Evolutionary conservation across 1,140 invertebrate species (phyloP).

Genomic region (Acromyrmex echinatior): DNA sequence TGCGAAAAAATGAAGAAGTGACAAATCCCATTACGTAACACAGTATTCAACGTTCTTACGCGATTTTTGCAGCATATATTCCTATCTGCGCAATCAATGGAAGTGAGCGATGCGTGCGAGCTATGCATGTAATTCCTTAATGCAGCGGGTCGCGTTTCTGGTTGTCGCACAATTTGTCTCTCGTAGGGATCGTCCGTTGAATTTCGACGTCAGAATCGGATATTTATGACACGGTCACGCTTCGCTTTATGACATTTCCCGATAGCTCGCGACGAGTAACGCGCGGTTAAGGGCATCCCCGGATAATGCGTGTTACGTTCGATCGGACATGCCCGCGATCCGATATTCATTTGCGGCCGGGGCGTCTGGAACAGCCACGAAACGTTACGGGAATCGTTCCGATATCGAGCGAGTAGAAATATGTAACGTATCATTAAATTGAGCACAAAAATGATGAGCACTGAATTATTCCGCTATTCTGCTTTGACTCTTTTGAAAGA

Average conservation of each 20-base stretch:
- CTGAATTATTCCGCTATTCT: background rate
- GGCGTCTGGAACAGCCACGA: constrained; percentile 40
- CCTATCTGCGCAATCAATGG: constrained; percentile 33
- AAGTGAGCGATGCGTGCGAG: constrained; percentile 35
- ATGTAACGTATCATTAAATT: constrained; percentile 13
- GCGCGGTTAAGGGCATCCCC: constrained; percentile 70
- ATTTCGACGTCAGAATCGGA: constrained; percentile 69
- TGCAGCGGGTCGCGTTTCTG: constrained; percentile 34
- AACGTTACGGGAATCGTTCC: background rate
- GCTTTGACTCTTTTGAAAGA: background rate
- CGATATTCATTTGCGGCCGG: constrained; percentile 72
- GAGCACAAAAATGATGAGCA: background rate
- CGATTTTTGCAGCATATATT: constrained; percentile 18
- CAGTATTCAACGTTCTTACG: background rate
- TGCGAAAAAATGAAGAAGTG: background rate
- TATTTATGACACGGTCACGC: constrained; percentile 63
- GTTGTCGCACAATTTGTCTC: constrained; percentile 47
- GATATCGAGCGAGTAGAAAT: constrained; percentile 20
- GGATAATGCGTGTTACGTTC: constrained; percentile 66
- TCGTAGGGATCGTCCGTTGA: constrained; percentile 24
- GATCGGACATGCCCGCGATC: constrained; percentile 62
- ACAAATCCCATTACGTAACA: background rate
- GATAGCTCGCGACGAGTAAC: constrained; percentile 70
- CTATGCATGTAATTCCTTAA: constrained; percentile 55
- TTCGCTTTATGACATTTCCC: constrained; percentile 72